These are phyloP conservation scores for Cygnus olor DNA, from an alignment of 2,797 vertebrate genomes.

Conservation along the genomic window DNA sequence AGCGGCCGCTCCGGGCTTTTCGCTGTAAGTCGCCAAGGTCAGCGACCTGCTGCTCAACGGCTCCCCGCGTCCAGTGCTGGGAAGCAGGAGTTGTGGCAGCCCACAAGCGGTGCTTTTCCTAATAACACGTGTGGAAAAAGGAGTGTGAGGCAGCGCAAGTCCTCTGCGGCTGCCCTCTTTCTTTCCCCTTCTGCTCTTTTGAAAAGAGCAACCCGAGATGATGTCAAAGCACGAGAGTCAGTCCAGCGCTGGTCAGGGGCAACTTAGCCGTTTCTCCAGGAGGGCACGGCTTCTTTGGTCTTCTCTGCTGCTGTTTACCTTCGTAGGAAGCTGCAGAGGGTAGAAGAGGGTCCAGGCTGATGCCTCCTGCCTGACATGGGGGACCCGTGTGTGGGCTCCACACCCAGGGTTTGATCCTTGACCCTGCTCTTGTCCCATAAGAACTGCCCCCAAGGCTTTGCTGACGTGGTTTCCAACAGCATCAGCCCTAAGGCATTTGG, in stretches of 20 bases:
- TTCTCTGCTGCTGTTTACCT: too few species aligned
- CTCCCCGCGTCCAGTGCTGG: not conserved
- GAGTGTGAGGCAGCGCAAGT: too few species aligned
- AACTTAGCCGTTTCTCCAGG: rapidly evolving
- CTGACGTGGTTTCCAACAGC: not conserved
- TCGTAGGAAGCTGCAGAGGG: not conserved
- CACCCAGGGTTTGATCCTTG: rapidly evolving
- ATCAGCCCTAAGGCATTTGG: rapidly evolving
- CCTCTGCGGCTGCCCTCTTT: not conserved
- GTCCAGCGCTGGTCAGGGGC: too few species aligned
- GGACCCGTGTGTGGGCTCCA: not conserved
- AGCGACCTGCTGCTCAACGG: not conserved
- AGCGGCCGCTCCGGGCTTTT: too few species aligned
- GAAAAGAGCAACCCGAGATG: not conserved
- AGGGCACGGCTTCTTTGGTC: not conserved
- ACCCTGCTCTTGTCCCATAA: rapidly evolving
- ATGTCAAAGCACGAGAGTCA: not conserved
- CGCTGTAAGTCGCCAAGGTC: not conserved
- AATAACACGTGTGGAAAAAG: too few species aligned
- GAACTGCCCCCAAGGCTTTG: rapidly evolving
- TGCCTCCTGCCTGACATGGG: not conserved
- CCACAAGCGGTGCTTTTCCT: not conserved
- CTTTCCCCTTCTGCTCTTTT: not conserved
- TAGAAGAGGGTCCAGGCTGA: not conserved
- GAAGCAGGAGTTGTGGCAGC: not conserved